Percentiles rank a stretch among this genome's conserved stretches.
phyloP scores from a whole-genome alignment of 2,888 invertebrate genomes.

The Stenoptilia bipunctidactyla region DNA sequence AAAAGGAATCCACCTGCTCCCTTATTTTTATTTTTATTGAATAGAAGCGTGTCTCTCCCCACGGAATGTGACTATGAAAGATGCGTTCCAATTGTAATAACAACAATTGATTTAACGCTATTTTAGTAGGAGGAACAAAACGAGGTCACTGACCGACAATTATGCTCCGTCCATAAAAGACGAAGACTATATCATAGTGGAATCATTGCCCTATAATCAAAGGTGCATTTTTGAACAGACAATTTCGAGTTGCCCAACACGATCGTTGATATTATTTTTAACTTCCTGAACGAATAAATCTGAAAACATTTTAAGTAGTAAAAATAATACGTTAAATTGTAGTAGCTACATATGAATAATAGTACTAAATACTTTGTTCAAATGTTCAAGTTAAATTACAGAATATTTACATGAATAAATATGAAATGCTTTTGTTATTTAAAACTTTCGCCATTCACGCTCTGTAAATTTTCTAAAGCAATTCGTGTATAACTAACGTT shows the following conservation, averaged over 20 bases:
- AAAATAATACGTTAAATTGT: too few relatives aligned
- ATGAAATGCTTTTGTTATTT: neutral
- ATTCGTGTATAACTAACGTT: neutral
- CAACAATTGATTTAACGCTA: constrained; percentile 69
- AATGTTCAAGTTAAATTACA: too few relatives aligned
- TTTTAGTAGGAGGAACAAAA: constrained; percentile 65
- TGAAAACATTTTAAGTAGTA: too few relatives aligned
- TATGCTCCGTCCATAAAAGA: constrained; percentile 51
- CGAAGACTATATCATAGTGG: constrained; percentile 23
- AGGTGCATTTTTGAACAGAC: neutral
- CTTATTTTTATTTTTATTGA: constrained; percentile 25
- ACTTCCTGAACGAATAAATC: neutral
- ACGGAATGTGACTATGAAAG: constrained; percentile 31
- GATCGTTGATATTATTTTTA: neutral
- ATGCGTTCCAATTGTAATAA: constrained; percentile 64
- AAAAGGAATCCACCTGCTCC: constrained; percentile 34
- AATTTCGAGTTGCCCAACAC: neutral
- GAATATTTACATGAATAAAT: too few relatives aligned
- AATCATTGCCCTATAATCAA: constrained; percentile 10
- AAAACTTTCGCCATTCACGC: neutral
- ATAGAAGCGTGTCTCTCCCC: constrained; percentile 27
- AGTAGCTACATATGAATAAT: too few relatives aligned
- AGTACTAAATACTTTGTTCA: too few relatives aligned
- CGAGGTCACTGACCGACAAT: constrained; percentile 66
- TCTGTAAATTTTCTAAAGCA: constrained; percentile 1